A percentile compares a stretch with the other conserved stretches of the same genome.
phyloP scores from a whole-genome alignment of 1,140 invertebrate species.

The Helicoverpa armigera region DNA sequence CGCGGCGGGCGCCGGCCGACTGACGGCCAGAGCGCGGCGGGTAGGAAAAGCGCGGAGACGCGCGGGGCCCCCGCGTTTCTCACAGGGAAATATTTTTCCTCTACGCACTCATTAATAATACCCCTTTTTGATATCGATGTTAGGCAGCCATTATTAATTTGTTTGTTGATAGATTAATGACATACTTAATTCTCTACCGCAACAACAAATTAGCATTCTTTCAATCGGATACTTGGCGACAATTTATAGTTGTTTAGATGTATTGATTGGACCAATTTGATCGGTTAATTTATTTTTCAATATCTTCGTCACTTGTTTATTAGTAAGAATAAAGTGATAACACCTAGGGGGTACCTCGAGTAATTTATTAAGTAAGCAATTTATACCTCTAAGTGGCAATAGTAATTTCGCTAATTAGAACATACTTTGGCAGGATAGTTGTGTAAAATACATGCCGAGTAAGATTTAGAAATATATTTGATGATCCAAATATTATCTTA shows the following conservation, averaged over 20 bases:
- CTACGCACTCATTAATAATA: conserved; percentile 39
- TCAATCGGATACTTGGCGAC: conserved; percentile 18
- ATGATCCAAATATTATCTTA: too few species aligned
- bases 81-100: conserved; percentile 47
- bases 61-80: conserved; percentile 58
- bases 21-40: conserved; percentile 56
- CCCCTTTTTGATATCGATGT: conserved; percentile 22
- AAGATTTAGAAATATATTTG: too few species aligned
- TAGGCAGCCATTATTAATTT: conserved; percentile 14
- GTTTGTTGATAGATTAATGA: conserved; percentile 18
- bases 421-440: too few species aligned
- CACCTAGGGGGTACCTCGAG: too few species aligned
- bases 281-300: neutral
- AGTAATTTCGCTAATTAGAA: too few species aligned
- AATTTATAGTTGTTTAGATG: neutral
- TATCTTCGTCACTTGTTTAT: too few species aligned
- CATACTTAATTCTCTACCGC: conserved; percentile 14
- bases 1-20: conserved; percentile 76
- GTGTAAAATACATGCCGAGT: too few species aligned
- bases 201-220: conserved; percentile 17
- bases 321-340: too few species aligned
- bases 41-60: conserved; percentile 53
- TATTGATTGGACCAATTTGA: conserved; percentile 10
- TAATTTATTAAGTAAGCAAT: too few species aligned
- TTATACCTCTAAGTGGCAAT: too few species aligned